Evolutionary conservation across 2,888 invertebrate species (phyloP), one percentile per base, ranked within the genome.

Genomic region (Nomada ferruginata): DNA sequence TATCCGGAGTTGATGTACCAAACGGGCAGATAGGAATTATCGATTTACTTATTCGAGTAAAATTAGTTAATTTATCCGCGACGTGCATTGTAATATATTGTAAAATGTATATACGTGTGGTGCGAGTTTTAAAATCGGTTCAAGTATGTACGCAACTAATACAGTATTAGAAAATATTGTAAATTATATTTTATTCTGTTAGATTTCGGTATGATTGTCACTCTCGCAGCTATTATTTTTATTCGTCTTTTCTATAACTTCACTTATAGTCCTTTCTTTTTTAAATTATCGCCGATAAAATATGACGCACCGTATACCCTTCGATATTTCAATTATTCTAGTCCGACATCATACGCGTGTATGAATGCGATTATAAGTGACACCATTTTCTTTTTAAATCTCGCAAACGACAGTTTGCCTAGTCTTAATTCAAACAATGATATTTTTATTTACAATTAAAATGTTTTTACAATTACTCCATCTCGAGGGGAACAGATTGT

Each of bases 161-260:
- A 29, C 1, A 26, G 29, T 72, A 72, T 55, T 59, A 36, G 10
- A 50, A 64, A n/a, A n/a, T 64, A 59, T 55, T 74, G 18, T n/a
- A 66, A 64, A 72, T 36, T 23, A 68, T 75, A 75, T 20, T n/a
- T 59, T 23, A 44, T 60, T 55, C 44, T 18, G 26, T 55, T 47
- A 60, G 57, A 72, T 42, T 60, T 73, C 53, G 13, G 23, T 66
- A 74, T 82, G 82, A 82, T 82, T 79, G 82, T 82, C 82, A 75
- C 74, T 70, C 52, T 75, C 74, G 74, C 65, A 70, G 44, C 10
- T 57, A 26, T 11, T 11, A 20, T 23, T 69, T n/a, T 44, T 50
- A 18, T 42, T 29, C 42, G 52, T 44, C 11, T 7, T 73, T 61
- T 74, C 23, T 42, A 57, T 23, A 20, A 52, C 18, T 65, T 52